Base-by-base conservation (phyloP, 2,888 invertebrate genomes). In the Adelognathus sp. region DNA sequence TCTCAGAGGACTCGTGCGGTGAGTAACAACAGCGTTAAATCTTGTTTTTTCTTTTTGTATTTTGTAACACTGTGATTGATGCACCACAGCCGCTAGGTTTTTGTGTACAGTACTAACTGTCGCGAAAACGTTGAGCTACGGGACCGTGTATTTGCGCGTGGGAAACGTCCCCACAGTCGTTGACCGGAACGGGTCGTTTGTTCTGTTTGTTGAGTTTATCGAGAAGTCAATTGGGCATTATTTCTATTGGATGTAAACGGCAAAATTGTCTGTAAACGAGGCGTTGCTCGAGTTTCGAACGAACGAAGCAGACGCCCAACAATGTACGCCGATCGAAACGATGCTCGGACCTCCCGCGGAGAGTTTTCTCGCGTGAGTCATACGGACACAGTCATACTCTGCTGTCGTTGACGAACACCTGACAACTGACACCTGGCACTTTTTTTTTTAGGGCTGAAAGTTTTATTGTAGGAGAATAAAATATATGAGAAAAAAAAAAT, bases 111-210 rank as follows among this genome's bases (percentile, higher is more conserved):
- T 81, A 81, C 71, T 16, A 79, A 76, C 77, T 69, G 56, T 67
- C 46, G 75, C 18, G 61, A 82, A 85, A 86, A 84, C 80, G 76
- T 82, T 66, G n/a, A n/a, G n/a, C n/a, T n/a, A n/a, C n/a, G n/a
- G 50, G 39, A 5, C 54, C 76, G 9, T 39, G 52, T 50, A 41
- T 52, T 61, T 21, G 70, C 63, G 56, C 50, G 41, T 52, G 72
- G 52, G 44, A 39, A 33, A 64, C 39, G 56, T 54, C 63, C 29
- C 18, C 14, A 6, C 16, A 1, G 56, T 44, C 31, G 31, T 33
- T 69, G 16, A 31, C 1, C 39, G 41, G 16, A 67, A 46, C 52
- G 27, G 67, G 24, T 44, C 9, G 11, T 18, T 7, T 18, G 14
- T 2, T 1, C 24, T 14, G 46, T 50, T 71, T 3, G 29, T 36